Conservation (phyloP, 2,797 vertebrate genomes). For the Eremophila alpestris region DNA sequence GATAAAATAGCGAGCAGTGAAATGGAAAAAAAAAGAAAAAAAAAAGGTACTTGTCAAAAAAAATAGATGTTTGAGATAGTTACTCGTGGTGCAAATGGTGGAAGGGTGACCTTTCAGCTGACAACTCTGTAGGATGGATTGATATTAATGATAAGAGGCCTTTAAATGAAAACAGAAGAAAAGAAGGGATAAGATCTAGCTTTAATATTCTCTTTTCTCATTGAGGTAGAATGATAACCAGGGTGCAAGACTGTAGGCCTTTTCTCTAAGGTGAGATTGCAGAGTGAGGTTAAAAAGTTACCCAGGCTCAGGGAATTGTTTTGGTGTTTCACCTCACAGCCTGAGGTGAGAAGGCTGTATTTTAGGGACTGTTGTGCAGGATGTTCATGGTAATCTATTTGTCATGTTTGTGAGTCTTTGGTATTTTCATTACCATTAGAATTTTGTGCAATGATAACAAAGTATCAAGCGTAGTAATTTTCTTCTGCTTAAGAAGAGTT, state of each 20-base stretch:
- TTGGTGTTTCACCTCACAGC: background rate
- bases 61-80: background rate
- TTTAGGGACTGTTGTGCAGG: background rate
- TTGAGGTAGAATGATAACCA: background rate
- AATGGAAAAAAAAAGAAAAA: background rate
- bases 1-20: background rate
- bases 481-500: background rate
- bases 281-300: background rate
- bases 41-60: background rate
- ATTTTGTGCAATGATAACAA: background rate
- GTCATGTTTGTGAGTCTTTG: background rate
- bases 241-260: background rate
- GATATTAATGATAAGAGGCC: background rate
- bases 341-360: background rate
- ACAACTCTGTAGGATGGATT: background rate
- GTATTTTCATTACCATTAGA: background rate
- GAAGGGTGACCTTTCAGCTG: conserved; percentile 9
- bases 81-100: background rate
- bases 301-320: background rate
- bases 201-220: background rate
- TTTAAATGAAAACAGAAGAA: background rate
- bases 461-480: background rate
- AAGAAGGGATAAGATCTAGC: background rate
- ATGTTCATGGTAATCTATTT: background rate
- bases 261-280: background rate